Percentiles rank a stretch among this genome's conserved stretches.
Conservation (phyloP, 2,888 invertebrate genomes). For the Limnephilus auricula region DNA sequence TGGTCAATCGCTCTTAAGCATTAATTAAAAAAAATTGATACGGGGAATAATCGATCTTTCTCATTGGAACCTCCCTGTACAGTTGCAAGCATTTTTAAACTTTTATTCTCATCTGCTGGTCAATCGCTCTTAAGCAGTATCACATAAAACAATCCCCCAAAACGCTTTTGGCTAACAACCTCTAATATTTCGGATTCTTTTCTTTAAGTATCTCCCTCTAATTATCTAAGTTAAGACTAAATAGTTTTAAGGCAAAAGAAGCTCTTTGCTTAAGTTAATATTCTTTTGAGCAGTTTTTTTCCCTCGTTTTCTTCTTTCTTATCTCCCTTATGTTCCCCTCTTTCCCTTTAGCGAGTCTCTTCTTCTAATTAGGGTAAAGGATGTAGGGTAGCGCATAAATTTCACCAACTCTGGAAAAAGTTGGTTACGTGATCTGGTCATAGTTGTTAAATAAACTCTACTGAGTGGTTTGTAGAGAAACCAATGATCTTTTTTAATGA, state of each 20-base stretch:
- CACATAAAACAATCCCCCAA: neutral
- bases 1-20: too few species aligned
- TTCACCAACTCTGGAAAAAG: neutral
- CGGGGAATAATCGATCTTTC: too few species aligned
- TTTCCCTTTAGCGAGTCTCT: neutral
- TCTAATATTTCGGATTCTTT: neutral
- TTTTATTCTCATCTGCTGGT: too few species aligned
- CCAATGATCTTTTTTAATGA: neutral
- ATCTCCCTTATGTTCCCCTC: neutral
- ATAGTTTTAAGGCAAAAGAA: neutral
- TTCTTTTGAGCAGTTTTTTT: slow-evolving; percentile 1
- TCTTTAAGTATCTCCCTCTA: neutral
- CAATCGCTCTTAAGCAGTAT: neutral
- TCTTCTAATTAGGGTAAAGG: neutral
- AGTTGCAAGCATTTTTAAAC: too few species aligned
- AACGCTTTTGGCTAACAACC: neutral
- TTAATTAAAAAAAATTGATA: too few species aligned
- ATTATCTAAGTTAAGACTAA: neutral
- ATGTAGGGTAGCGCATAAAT: neutral
- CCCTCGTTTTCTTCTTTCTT: neutral
- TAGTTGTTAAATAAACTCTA: neutral
- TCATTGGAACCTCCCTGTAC: too few species aligned
- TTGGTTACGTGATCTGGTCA: neutral
- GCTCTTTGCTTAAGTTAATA: neutral
- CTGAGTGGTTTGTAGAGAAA: neutral